Evolutionary conservation across 2,797 vertebrate genomes (phyloP), one percentile per base, ranked within the genome.

Genomic region (Xiphophorus birchmanni): DNA sequence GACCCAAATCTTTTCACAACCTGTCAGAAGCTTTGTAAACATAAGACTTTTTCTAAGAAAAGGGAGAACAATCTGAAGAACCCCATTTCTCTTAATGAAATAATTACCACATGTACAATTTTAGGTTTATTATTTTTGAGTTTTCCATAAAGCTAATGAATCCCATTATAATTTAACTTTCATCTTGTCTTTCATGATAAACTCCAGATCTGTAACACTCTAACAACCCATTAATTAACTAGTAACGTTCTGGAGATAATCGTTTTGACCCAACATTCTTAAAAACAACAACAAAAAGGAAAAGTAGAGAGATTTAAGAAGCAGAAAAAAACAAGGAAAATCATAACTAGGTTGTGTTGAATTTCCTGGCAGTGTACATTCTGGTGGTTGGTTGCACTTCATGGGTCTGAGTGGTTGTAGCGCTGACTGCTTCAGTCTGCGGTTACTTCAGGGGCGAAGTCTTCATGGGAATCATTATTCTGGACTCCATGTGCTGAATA

Each of bases 401-500:
- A 82, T 50, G 80, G 77, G 84, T 86, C 77, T 73, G 82, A 79
- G 82, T 76, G 80, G 75, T 50, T 42, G 78, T 42, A 80, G 87
- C 56, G 79, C 81, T 47, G 83, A 85, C 63, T 74, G 83, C 65
- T 77, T 35, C 29, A 42, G 77, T 21, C 42, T 26, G 50, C 35
- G 10, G 71, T 89, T 93, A 96, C 94, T 95, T 94, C 84, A 95
- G 67, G 80, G 95, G 95, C 0, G 96, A 96, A 21, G 8, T 87
- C 88, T 95, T 96, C 93, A 95, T 91, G 48, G 96, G 96, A 87
- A 96, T 96, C 95, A 96, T 96, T 92, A 96, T 93, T 84, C 95
- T 94, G 23, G 95, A 96, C 45, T 96, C 95, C 95, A 96, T 96
- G 92, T 95, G 93, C 84, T 96, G 96, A 88, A 96, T 96, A 17